Conservation (phyloP, 2,888 invertebrate genomes). For the Lamellibrachia columna region DNA sequence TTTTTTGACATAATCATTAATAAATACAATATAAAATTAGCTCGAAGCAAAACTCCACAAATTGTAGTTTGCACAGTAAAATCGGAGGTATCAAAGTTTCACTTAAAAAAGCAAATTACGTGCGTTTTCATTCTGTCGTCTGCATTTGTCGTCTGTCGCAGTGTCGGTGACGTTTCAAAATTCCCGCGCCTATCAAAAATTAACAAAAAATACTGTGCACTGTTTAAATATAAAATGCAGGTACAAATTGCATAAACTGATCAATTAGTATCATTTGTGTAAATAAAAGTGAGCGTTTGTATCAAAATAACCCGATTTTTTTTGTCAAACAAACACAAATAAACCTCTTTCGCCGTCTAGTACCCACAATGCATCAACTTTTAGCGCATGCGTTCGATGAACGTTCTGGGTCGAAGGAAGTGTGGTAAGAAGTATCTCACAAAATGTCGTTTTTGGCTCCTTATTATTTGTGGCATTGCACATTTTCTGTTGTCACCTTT, state of each 20-base stretch:
- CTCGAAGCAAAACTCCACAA: background rate
- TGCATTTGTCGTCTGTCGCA: slow-evolving; percentile 9
- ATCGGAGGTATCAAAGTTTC: background rate
- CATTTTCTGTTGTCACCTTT: slow-evolving; percentile 3
- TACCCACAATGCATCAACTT: slow-evolving; percentile 3
- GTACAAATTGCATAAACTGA: background rate
- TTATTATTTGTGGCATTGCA: slow-evolving; percentile 4
- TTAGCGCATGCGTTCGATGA: slow-evolving; percentile 16
- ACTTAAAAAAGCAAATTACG: background rate
- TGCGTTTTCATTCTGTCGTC: background rate
- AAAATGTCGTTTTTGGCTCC: background rate
- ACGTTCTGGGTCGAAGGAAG: background rate
- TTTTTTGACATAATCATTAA: background rate
- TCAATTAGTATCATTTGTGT: background rate
- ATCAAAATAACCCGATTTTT: background rate
- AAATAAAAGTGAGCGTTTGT: background rate
- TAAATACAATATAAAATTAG: background rate
- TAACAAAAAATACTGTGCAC: background rate
- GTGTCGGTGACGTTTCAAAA: slow-evolving; percentile 6
- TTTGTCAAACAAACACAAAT: background rate
- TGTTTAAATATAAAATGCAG: background rate
- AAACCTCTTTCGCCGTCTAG: background rate
- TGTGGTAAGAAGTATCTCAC: slow-evolving; percentile 12
- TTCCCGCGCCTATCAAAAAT: background rate
- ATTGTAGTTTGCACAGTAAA: background rate